These are phyloP conservation scores for Notocelia uddmanniana DNA, from an alignment of 2,888 invertebrate genomes.

Conservation along the genomic window DNA sequence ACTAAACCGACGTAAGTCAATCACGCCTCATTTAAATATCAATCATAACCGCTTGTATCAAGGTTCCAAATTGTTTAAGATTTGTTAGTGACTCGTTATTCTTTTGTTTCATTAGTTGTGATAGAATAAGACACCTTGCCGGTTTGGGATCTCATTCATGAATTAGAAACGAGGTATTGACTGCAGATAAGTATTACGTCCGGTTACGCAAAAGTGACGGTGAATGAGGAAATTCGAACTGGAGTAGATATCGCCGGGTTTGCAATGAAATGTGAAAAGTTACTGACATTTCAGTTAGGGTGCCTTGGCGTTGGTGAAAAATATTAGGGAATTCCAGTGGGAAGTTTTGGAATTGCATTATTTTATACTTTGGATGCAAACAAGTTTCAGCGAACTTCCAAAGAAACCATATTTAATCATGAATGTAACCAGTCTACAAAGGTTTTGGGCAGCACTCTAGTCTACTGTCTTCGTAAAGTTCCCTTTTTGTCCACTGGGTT, in stretches of 20 bases:
- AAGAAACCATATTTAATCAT: too few relatives aligned
- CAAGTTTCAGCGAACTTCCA: too few relatives aligned
- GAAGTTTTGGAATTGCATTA: not conserved
- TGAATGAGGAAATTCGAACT: slow-evolving; percentile 5
- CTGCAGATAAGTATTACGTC: slow-evolving; percentile 37
- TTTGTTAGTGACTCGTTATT: not conserved
- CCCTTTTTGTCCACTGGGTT: too few relatives aligned
- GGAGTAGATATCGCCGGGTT: slow-evolving; percentile 1
- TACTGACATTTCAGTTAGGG: not conserved
- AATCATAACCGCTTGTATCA: not conserved
- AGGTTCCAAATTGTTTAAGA: slow-evolving; percentile 2
- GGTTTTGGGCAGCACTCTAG: too few relatives aligned
- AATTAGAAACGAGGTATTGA: slow-evolving; percentile 39
- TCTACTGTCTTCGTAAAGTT: too few relatives aligned
- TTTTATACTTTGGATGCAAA: too few relatives aligned
- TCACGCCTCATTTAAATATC: not conserved
- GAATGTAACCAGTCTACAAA: too few relatives aligned
- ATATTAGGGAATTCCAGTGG: not conserved
- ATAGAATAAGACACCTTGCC: slow-evolving; percentile 42
- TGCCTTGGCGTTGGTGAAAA: not conserved
- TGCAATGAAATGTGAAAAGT: slow-evolving; percentile 10
- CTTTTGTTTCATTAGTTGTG: slow-evolving; percentile 6
- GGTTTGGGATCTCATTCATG: slow-evolving; percentile 40
- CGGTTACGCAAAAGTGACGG: slow-evolving; percentile 27
- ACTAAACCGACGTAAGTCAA: not conserved